Base-by-base conservation (phyloP, 2,888 invertebrate genomes). In the Cryptocephalus primarius region DNA sequence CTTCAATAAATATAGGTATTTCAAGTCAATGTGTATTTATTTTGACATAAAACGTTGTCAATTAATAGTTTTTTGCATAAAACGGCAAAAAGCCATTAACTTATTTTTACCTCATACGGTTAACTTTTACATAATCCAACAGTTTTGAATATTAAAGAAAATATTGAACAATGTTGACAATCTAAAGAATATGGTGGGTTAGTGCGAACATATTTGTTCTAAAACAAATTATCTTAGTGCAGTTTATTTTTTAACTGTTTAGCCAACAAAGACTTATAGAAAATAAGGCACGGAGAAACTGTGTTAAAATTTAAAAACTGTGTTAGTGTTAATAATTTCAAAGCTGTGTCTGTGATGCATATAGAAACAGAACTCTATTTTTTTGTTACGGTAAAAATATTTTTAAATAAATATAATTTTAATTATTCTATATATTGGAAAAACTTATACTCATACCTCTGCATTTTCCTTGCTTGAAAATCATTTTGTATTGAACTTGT, bases 71-170 rank as follows among this genome's bases (percentile, higher is more conserved):
- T 22, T 22, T 22, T 22, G 22, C 22, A 22, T 22, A 6, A 22
- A 2, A 22, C 22, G 22, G 22, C 22, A 22, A 22, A 22, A 22
- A 22, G 22, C 22, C 22, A 22, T 22, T 22, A 22, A 22, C 22
- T 22, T 22, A 22, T 22, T 22, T 22, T 22, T 22, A 22, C 22
- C 22, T 4, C 22, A 22, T 4, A 22, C 6, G 2, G 22, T 22
- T 22, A 22, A 22, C 46, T 49, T 44, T 49, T 47, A 47, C 46
- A 38, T 32, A 49, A 49, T 49, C 49, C 49, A 49, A 49, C 49
- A 49, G 41, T 43, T 32, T 4, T 12, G n/a, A 12, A 36, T 36
- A 36, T 36, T 4, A 11, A 11, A 11, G 12, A 11, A 36, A 36
- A 12, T 12, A 12, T 4, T 12, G 6, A 36, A 6, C n/a, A 36